Percentiles rank a stretch among this genome's conserved stretches.
phyloP scores from a whole-genome alignment of 2,888 invertebrate genomes.

The Andrena fulva region DNA sequence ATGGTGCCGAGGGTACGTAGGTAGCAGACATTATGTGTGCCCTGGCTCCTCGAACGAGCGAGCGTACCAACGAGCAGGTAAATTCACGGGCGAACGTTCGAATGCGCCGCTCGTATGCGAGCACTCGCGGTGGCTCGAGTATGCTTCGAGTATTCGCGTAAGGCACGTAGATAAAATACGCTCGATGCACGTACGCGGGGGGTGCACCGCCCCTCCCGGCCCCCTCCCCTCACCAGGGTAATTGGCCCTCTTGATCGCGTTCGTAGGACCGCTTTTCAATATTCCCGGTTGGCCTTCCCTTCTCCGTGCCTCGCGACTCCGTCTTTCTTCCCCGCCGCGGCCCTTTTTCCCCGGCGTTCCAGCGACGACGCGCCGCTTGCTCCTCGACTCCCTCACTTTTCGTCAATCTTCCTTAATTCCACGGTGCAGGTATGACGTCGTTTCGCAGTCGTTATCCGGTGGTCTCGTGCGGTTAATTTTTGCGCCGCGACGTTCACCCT shows the following conservation, averaged over 20 bases:
- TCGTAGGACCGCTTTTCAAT: conserved; percentile 81
- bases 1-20: conserved; percentile 53
- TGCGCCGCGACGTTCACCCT: no score
- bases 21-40: conserved; percentile 66
- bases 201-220: conserved; percentile 21
- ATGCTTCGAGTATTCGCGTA: conserved; percentile 76
- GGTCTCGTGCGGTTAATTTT: no score
- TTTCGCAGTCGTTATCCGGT: neutral
- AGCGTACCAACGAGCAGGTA: conserved; percentile 61
- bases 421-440: neutral
- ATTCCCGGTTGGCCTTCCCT: conserved; percentile 64
- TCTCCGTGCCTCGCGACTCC: conserved; percentile 30
- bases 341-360: conserved; percentile 5
- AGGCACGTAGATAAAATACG: conserved; percentile 77
- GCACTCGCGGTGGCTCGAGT: conserved; percentile 76
- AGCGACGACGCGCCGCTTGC: neutral
- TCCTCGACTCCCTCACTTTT: neutral
- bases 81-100: conserved; percentile 64
- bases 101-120: conserved; percentile 72
- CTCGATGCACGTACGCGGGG: conserved; percentile 64
- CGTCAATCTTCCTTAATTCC: neutral
- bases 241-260: conserved; percentile 84
- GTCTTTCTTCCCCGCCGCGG: neutral
- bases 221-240: conserved; percentile 72
- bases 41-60: conserved; percentile 65